Conservation (phyloP, 2,113 vertebrate genomes). For the Tichodroma muraria region DNA sequence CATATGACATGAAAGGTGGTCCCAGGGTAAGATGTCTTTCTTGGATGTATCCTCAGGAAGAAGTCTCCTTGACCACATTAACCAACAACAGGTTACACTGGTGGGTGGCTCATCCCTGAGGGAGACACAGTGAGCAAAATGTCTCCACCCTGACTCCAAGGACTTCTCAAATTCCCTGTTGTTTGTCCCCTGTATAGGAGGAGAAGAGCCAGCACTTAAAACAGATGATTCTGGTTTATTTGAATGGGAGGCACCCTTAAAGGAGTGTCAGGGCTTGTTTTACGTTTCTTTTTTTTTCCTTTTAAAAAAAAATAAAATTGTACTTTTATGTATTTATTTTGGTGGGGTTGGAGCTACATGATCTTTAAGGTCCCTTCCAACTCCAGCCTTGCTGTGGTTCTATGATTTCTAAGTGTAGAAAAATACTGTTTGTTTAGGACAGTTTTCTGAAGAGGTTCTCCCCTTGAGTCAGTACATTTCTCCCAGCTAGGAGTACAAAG, state of each 20-base stretch:
- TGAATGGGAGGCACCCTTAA: not conserved
- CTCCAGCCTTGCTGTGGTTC: not conserved
- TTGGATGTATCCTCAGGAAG: not conserved
- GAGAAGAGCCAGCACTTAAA: not conserved
- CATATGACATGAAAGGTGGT: not conserved
- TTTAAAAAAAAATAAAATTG: not conserved
- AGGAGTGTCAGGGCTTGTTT: not conserved
- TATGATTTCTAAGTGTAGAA: not conserved
- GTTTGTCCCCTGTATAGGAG: not conserved
- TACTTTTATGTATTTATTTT: not conserved
- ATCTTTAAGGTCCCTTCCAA: not conserved
- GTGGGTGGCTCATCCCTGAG: fast-evolving
- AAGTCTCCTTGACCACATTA: not conserved
- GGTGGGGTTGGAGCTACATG: not conserved
- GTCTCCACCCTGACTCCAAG: not conserved
- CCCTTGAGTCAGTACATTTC: not conserved
- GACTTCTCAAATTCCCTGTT: not conserved
- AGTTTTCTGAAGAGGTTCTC: not conserved
- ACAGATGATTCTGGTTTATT: conserved; percentile 5
- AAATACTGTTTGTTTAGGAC: not conserved
- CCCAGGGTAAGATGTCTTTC: not conserved
- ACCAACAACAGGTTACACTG: not conserved
- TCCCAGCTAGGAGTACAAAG: not conserved
- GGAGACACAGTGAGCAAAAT: not conserved
- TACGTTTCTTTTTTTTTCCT: not conserved